Base-by-base conservation (phyloP, 2,888 invertebrate species). In the Hetaerina titia region DNA sequence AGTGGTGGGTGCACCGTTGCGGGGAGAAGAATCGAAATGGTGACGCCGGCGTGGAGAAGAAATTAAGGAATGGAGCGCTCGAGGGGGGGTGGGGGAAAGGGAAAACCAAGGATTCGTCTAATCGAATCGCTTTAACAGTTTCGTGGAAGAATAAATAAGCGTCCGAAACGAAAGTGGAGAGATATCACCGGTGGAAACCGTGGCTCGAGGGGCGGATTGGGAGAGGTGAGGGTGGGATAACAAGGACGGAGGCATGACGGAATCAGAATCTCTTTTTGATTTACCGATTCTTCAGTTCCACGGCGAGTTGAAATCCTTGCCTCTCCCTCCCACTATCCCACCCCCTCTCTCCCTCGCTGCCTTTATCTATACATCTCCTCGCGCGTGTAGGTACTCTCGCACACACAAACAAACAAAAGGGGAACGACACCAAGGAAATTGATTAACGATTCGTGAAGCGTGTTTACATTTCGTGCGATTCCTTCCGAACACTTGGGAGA, bases 381-480 rank as follows among this genome's bases (percentile, higher is more conserved):
- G 45, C 64, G 63, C 90, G 31, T 63, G 63, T 63, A 69, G n/a
- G 22, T 63, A 22, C 90, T 90, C 64, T 56, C 88, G 60, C 90
- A 31, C 64, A 63, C 90, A 45, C 90, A 63, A 90, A 22, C 60
- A 88, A 45, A 88, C 88, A 88, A 45, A 45, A 69, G 69, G 19
- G 63, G 64, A 90, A 64, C 90, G 31, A 64, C 63, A 90, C 64
- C 64, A 64, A 64, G 69, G 90, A 90, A 90, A 90, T 90, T 90
- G 90, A 90, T 90, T 90, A 90, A 90, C 90, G 90, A 90, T 90
- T 60, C 90, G 63, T 63, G 60, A 69, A 90, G 90, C 90, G 90
- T 90, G 90, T 90, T 90, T 90, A 90, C 90, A 63, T 64, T 90
- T 90, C 90, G 90, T 90, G 60, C 90, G 31, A 90, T 90, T 90